Evolutionary conservation across 2,888 invertebrate genomes (phyloP), one percentile per base, ranked within the genome.

Genomic region (Boloria selene): DNA sequence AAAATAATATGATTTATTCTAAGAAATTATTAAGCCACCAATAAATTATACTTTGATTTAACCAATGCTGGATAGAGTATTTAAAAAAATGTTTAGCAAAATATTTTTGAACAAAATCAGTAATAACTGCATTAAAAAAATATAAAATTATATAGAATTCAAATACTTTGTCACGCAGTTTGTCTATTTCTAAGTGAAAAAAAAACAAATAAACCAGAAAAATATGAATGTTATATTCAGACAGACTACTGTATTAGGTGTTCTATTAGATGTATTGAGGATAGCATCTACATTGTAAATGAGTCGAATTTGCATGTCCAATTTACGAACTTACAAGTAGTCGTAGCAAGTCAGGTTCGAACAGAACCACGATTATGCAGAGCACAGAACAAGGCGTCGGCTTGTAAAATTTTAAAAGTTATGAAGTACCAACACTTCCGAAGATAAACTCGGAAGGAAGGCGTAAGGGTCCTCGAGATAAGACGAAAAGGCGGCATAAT

Each of bases 381-480:
- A 67, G 59, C 22, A 22, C 3, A 22, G 61, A 65, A 51, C 52
- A 64, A 64, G 64, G 72, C 64, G 67, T 64, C 59, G 53, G 62
- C 59, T 62, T 65, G 67, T 64, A 56, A 72, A 73, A 75, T 71
- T 76, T 72, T 69, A 72, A 73, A 75, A 75, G 73, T 75, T 73
- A 65, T 68, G 66, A 73, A 77, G 75, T 69, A 74, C 70, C 72
- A 70, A 72, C 73, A 71, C 75, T 75, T 67, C 69, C 73, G 71
- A 74, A 76, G 79, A 77, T 79, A 78, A 79, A 77, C 74, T 75
- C 69, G 65, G 70, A 62, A 70, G 72, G 70, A 73, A 68, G 61
- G 69, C 65, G 70, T 66, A 72, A 78, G 77, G 63, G 74, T 73
- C 69, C 75, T 78, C 65, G 64, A 79, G 78, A 77, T 79, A 79